Evolutionary conservation across 2,888 invertebrate species (phyloP), one percentile per base, ranked within the genome.

Genomic region (Drosophila hamatofila): DNA sequence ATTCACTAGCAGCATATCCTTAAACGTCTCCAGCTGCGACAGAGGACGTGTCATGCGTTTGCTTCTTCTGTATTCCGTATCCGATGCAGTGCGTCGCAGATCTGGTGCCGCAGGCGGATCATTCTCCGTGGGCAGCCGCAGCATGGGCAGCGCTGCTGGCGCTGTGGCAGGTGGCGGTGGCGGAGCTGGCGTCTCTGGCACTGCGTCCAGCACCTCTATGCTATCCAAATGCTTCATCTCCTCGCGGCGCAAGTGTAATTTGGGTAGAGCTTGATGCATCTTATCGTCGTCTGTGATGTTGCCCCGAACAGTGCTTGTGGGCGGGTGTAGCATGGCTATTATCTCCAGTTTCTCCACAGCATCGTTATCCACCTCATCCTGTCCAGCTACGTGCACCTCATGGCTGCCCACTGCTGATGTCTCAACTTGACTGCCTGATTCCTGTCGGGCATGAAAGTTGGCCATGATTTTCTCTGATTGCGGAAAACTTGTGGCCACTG

Each of bases 101-200:
- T 82, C 76, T 11, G 81, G 71, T 2, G 76, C 61, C 14, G n/a
- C 46, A 2, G 56, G 62, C n/a, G 59, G 64, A 52, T 39, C 59
- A 11, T 74, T 78, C 8, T 81, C 51, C 0, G 54, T 54, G 8
- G 83, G 78, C 30, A 83, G 11, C 0, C 25, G 61, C 3, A 75
- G 35, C 9, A 25, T 25, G 5, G 84, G 84, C 33, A 84, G 21
- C 1, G 78, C 66, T 1, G 84, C 74, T 3, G 84, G 84, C 1
- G 84, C 84, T 1, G 86, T 70, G 12, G 59, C 69, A 3, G 92
- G 89, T 49, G 93, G 94, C 1, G 92, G 88, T 0, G 94, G 94
- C 2, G 94, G 94, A 3, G 94, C 94, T 8, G 94, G 92, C 6
- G 94, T 93, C 48, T 94, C 92, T 0, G 95, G 93, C n/a, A 90